A percentile compares a stretch with the other conserved stretches of the same genome.
phyloP scores from a whole-genome alignment of 1,140 invertebrate genomes.

The Musca domestica region DNA sequence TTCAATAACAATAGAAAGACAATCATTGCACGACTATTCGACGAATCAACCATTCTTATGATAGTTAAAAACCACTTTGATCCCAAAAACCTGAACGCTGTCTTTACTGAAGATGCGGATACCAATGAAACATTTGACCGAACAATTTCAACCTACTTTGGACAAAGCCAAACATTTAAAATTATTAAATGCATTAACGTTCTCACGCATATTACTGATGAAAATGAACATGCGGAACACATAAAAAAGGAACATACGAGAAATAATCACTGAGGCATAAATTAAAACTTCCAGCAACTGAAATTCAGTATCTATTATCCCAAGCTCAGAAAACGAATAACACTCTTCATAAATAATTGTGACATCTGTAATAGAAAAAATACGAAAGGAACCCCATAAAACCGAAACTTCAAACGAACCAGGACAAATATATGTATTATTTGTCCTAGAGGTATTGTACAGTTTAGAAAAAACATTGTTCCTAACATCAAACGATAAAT shows the following conservation, averaged over 20 bases:
- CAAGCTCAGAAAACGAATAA: no score
- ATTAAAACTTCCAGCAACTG: no score
- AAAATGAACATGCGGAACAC: background rate
- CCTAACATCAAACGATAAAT: no score
- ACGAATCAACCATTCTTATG: background rate
- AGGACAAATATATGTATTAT: no score
- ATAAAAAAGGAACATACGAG: slow-evolving; percentile 4
- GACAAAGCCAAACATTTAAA: background rate
- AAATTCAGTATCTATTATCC: no score
- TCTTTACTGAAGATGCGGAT: background rate
- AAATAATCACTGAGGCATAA: background rate
- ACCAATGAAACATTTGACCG: background rate
- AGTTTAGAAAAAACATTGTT: no score
- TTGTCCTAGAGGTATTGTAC: no score
- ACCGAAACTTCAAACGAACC: no score
- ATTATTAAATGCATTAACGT: background rate
- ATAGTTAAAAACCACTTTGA: slow-evolving; percentile 6
- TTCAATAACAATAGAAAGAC: slow-evolving; percentile 9
- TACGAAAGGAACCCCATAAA: no score
- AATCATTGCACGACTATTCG: background rate
- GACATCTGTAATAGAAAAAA: no score
- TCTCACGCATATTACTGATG: background rate
- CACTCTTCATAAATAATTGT: no score
- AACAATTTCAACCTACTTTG: background rate
- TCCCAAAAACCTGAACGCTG: background rate